Base-by-base conservation (phyloP, 2,797 vertebrate genomes). In the Chelmon rostratus region DNA sequence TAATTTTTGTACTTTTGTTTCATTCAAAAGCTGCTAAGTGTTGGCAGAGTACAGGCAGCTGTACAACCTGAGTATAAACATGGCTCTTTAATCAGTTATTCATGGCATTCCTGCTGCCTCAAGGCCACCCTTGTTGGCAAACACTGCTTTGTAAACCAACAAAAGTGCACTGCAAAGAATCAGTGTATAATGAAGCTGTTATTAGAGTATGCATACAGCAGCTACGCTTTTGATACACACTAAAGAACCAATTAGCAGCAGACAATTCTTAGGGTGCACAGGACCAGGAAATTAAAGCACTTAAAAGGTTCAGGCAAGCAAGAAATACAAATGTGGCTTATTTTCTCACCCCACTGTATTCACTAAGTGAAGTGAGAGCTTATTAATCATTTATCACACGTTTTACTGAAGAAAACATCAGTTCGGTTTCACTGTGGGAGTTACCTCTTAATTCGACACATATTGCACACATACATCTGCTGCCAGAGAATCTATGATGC, bases 211-310 rank as follows among this genome's bases (percentile, higher is more conserved):
- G 71, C 61, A 87, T 73, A 73, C 73, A 85, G 77, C 84, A 78
- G 71, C 85, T 50, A 68, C 6, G 38, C 73, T 79, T 86, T 81
- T 85, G 78, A 86, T 86, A 73, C 59, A 76, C 75, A 68, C 83
- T 85, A 77, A 88, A 88, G 85, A 86, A 89, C 28, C 85, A 91
- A 86, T 89, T 85, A 92, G 86, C 57, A 50, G 75, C 56, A 65
- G 35, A 70, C 70, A 59, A 79, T 79, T 86, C 81, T 84, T 78
- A 37, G 77, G 70, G 73, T 78, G 81, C 78, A 86, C 73, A 73
- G 80, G 66, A 79, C 68, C 74, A 62, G 81, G 68, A 86, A 88
- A 86, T 87, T 52, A 79, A 91, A 84, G 63, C 78, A 86, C 78
- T 80, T 82, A 46, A 73, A 87, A 69, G 33, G 3, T 82, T 86